Conservation (phyloP, 2,113 vertebrate genomes). For the Elgaria multicarinata region DNA sequence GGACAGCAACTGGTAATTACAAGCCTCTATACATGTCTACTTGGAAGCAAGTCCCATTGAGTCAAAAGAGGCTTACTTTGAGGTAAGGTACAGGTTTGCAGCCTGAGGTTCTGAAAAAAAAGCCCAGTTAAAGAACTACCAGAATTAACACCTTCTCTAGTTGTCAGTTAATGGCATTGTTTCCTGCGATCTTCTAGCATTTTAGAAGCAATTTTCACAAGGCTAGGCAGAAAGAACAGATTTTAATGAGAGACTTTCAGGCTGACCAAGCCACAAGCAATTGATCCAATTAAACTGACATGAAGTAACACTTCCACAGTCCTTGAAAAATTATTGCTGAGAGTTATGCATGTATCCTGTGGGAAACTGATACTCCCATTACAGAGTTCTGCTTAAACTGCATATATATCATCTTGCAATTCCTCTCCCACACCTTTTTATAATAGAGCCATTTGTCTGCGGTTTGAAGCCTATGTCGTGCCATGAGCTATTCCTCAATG, state of each 20-base stretch:
- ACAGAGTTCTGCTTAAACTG: background rate
- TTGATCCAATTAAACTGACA: background rate
- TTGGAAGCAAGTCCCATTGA: background rate
- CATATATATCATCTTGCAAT: background rate
- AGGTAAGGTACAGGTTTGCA: background rate
- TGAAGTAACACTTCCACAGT: background rate
- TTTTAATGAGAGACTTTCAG: background rate
- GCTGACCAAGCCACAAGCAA: background rate
- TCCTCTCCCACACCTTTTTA: background rate
- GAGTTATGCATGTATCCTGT: background rate
- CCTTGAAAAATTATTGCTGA: background rate
- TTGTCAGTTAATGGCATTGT: background rate
- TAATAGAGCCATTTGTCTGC: background rate
- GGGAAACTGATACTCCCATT: background rate
- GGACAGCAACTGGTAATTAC: background rate
- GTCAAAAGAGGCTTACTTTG: background rate
- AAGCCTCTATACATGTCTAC: background rate
- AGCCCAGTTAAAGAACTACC: background rate
- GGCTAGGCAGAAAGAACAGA: background rate
- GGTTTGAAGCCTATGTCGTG: background rate
- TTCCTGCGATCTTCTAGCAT: background rate
- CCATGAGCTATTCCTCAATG: conserved; percentile 8
- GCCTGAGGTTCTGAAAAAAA: no score
- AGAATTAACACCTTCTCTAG: background rate
- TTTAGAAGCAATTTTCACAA: background rate